A percentile compares a stretch with the other conserved stretches of the same genome.
Evolutionary conservation across 2,888 invertebrate species (phyloP).

Genomic region (Diarsia mendica): DNA sequence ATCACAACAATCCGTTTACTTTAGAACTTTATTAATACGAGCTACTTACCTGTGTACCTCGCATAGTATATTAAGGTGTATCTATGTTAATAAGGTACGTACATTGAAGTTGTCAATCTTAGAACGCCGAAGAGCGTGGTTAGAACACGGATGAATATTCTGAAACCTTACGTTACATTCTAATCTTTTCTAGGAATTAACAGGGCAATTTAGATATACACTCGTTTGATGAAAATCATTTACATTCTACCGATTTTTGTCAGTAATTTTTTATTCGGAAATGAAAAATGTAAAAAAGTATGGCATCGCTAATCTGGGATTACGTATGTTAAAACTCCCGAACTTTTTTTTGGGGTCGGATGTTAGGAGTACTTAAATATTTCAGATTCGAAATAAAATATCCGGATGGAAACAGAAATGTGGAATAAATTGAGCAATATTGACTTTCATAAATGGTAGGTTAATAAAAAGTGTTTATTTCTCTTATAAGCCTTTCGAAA

Average conservation of each 20-base stretch:
- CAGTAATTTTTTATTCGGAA: constrained; percentile 32
- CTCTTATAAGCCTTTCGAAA: not conserved
- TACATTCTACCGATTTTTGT: constrained; percentile 11
- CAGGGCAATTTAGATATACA: constrained; percentile 10
- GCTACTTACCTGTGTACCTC: constrained; percentile 9
- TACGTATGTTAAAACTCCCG: constrained; percentile 44
- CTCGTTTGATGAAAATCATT: constrained; percentile 5
- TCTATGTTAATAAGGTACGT: constrained; percentile 37
- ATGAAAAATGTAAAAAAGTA: constrained; percentile 51
- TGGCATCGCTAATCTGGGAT: constrained; percentile 53
- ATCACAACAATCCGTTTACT: constrained; percentile 46
- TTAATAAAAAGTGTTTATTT: not conserved
- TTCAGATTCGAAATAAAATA: constrained; percentile 40
- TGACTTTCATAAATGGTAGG: not conserved
- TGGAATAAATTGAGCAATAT: constrained; percentile 2
- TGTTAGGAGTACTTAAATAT: constrained; percentile 51
- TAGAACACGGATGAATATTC: constrained; percentile 29
- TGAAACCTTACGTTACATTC: too few relatives aligned
- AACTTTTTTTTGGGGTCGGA: constrained; percentile 48
- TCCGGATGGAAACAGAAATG: constrained; percentile 21
- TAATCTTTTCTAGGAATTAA: too few relatives aligned
- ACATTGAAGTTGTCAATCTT: constrained; percentile 40
- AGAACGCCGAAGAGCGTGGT: constrained; percentile 17
- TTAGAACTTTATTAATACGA: constrained; percentile 40
- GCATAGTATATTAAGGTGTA: constrained; percentile 15